phyloP scores from a whole-genome alignment of 2,113 vertebrate species.

The Seriola dumerili region DNA sequence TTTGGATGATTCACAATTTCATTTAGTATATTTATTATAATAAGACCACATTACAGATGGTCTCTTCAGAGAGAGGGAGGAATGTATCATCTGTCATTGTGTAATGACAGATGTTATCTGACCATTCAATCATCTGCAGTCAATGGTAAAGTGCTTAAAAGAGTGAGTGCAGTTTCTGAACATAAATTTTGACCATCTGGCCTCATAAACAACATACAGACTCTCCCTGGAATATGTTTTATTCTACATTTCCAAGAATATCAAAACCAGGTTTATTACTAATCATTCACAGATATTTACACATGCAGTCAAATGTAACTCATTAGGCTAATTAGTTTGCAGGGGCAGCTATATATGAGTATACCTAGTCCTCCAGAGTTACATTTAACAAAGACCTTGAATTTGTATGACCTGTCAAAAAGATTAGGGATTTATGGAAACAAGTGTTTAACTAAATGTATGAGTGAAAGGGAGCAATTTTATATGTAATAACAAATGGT shows the following conservation, averaged over 20 bases:
- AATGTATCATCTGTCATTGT: slow-evolving; percentile 24
- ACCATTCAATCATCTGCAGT: background rate
- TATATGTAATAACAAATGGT: background rate
- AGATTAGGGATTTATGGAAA: background rate
- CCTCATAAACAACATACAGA: slow-evolving; percentile 36
- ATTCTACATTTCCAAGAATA: background rate
- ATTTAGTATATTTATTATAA: slow-evolving; percentile 9
- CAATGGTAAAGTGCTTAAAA: slow-evolving; percentile 33
- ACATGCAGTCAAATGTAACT: slow-evolving; percentile 4
- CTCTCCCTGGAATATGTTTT: slow-evolving; percentile 6
- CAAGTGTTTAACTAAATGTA: background rate
- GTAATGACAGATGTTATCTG: slow-evolving; percentile 33
- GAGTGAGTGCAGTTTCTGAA: slow-evolving; percentile 14
- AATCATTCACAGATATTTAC: slow-evolving; percentile 10
- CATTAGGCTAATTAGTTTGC: background rate
- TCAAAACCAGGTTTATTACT: slow-evolving; percentile 15
- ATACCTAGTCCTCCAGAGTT: background rate
- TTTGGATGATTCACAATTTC: slow-evolving; percentile 19
- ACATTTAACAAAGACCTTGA: background rate
- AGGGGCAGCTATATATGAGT: background rate
- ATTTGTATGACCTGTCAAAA: background rate
- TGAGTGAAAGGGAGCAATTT: background rate
- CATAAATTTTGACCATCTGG: slow-evolving; percentile 47
- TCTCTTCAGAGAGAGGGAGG: background rate
- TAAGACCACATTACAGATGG: slow-evolving; percentile 24